Evolutionary conservation across 2,113 vertebrate species (phyloP), one percentile per base, ranked within the genome.

Genomic region (Pungitius pungitius): DNA sequence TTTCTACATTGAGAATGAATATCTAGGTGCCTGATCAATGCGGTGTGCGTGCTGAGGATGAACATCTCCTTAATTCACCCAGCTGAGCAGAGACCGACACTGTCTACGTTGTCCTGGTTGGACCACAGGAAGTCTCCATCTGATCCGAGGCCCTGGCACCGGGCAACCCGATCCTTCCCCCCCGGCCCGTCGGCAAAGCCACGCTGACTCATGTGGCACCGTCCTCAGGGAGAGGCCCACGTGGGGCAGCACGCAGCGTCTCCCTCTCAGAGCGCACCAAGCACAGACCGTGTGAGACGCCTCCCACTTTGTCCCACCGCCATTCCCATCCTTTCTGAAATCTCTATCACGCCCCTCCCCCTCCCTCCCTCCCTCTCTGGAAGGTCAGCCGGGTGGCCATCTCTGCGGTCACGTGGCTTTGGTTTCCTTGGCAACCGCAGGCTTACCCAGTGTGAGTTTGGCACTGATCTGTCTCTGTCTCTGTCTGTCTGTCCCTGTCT

Each of bases 351-450:
- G 2, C 73, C 56, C 66, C 59, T 61, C 62, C 78, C 72, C 75
- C 78, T 69, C 56, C 66, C 59, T 61, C 62, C 78, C 72, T 73
- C 78, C 73, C 74, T 61, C 24, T 14, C 27, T 15, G 83, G 78
- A 88, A 85, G 83, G 81, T 86, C 77, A 77, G 81, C 83, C 74
- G 11, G 24, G 82, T 80, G 81, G 85, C 88, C 81, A 78, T 58
- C 57, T 59, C 60, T 14, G 20, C 49, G 60, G 59, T 89, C 89
- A 88, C 42, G 8, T 87, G 85, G 65, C 71, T 58, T 9, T 9
- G 0, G 52, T 91, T 79, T 73, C 83, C 73, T 26, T 60, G 66
- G 84, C 64, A 80, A 85, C 85, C 60, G 0, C 73, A 63, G 73
- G 65, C 69, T 81, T 75, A 77, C 84, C 81, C 85, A 81, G 68